phyloP scores from a whole-genome alignment of 2,888 invertebrate species.

The Baronia brevicornis region DNA sequence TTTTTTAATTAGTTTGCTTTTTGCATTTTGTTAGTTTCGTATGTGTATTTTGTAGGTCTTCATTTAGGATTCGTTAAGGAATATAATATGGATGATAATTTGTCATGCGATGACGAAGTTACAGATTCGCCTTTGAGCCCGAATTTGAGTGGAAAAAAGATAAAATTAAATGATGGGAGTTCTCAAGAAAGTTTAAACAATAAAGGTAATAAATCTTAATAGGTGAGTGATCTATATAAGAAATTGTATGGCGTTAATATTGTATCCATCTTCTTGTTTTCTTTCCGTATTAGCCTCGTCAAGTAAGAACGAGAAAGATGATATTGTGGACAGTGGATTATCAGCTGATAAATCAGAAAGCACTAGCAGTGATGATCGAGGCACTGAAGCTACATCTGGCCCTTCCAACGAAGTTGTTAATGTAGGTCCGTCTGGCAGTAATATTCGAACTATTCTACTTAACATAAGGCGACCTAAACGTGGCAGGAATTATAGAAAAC shows the following conservation, averaged over 20 bases:
- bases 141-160: conserved; percentile 54
- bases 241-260: conserved; percentile 33
- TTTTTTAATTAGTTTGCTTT: conserved; percentile 6
- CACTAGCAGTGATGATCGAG: conserved; percentile 55
- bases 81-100: conserved; percentile 58
- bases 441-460: conserved; percentile 47
- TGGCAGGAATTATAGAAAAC: conserved; percentile 54
- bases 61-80: conserved; percentile 16
- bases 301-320: conserved; percentile 37
- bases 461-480: conserved; percentile 48
- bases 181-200: conserved; percentile 59
- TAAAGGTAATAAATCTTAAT: conserved; percentile 35
- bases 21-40: conserved; percentile 5
- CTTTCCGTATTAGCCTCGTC: conserved; percentile 20
- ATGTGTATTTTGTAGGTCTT: conserved; percentile 4
- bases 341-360: conserved; percentile 68
- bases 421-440: conserved; percentile 53
- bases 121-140: conserved; percentile 44
- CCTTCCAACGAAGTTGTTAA: conserved; percentile 53
- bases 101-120: conserved; percentile 59
- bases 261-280: conserved; percentile 36
- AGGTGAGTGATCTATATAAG: conserved; percentile 10
- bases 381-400: conserved; percentile 31
- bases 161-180: conserved; percentile 65
- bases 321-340: conserved; percentile 63